Evolutionary conservation across 64 coral and sea anemone species (phyloP).

Genomic region (Hydrozoanthus tunicans): DNA sequence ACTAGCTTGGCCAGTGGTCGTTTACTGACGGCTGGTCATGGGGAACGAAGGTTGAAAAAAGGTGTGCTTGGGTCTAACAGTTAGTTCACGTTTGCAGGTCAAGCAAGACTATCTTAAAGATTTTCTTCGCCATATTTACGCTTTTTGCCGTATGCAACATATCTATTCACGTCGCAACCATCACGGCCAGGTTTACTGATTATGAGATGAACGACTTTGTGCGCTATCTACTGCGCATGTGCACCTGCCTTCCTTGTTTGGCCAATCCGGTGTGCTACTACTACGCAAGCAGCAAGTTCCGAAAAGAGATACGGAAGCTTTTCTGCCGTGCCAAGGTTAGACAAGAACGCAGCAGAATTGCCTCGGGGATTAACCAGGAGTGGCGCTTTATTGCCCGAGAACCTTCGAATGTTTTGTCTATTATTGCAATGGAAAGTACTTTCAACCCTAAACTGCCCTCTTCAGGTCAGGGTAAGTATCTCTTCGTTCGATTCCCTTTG

Average conservation of each 20-base stretch:
- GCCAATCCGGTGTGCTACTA: constrained; percentile 20
- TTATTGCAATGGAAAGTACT: constrained; percentile 24
- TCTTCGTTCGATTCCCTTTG: not conserved
- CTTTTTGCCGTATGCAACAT: constrained; percentile 48
- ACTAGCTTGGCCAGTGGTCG: too few species aligned
- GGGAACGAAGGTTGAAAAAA: too few species aligned
- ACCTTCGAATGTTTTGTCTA: constrained; percentile 4
- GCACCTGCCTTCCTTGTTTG: constrained; percentile 33
- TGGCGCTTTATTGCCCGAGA: constrained; percentile 33
- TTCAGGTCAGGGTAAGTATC: not conserved
- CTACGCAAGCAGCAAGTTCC: constrained; percentile 45
- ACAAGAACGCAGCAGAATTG: not conserved
- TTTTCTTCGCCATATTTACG: constrained; percentile 53
- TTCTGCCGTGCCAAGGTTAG: constrained; percentile 19
- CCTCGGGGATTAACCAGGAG: constrained; percentile 39
- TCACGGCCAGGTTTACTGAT: constrained; percentile 17
- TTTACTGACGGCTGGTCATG: too few species aligned
- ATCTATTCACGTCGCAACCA: constrained; percentile 35
- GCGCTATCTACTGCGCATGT: constrained; percentile 45
- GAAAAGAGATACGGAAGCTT: constrained; percentile 17
- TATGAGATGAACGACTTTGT: constrained; percentile 39
- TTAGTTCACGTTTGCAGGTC: not conserved
- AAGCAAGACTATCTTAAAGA: constrained; percentile 35
- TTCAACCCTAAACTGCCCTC: not conserved
- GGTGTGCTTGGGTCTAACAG: not conserved